Evolutionary conservation across 2,888 invertebrate species (phyloP), one percentile per base, ranked within the genome.

Genomic region (Agapetus fuscipes): DNA sequence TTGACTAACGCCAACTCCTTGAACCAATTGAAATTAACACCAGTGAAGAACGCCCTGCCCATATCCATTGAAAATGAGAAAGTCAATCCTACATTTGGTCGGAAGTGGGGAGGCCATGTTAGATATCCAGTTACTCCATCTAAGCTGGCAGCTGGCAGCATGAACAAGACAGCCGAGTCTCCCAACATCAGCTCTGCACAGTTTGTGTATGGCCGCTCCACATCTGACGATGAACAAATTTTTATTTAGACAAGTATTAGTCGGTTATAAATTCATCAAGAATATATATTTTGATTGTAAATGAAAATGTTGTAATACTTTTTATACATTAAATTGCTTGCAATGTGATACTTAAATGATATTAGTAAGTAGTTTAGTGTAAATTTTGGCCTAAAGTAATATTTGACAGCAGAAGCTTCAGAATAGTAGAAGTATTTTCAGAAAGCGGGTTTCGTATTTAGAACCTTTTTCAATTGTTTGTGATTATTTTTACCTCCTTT

Each of bases 41-140:
- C 47, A 20, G 38, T 44, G n/a, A 47, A 47, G 32, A 44, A 37
- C 16, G 27, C 33, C 11, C 11, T 32, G 12, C 25, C 36, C 1
- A 13, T 37, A 13, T 35, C 33, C n/a, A 40, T 35, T 26, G 37
- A 47, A 15, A 40, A 40, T 28, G 39, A 40, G 5, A 44, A 37
- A n/a, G 34, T 38, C 25, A 74, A 73, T 52, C 69, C 73, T 50
- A 76, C 74, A 1, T 55, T 76, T 26, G 67, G 78, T 40, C 61
- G 78, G 48, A 68, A 67, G 48, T 78, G 77, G 76, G 52, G 71
- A 32, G 78, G 78, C 1, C 78, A 76, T 13, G 75, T 78, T 1
- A 60, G 69, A 48, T 78, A 78, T 56, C 78, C 78, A 3, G 78
- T 78, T 4, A 78, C 78, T 20, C 78, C 78, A 28, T 69, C 75